A percentile compares a stretch with the other conserved stretches of the same genome.
phyloP scores from a whole-genome alignment of 2,888 invertebrate genomes.

The Cerastoderma edule region DNA sequence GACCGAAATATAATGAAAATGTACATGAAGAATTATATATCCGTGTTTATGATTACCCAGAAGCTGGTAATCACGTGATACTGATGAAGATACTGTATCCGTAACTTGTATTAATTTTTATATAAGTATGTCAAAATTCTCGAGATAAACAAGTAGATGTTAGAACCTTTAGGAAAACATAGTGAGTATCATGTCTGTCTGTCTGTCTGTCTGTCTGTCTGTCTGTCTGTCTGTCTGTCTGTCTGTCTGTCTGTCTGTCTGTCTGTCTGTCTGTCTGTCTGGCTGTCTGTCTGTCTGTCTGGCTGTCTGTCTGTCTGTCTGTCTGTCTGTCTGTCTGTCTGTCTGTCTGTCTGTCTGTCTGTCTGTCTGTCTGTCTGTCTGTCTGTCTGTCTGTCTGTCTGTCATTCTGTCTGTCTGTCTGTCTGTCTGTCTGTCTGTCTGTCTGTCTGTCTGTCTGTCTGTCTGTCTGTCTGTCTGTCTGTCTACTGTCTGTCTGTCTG shows the following conservation, averaged over 20 bases:
- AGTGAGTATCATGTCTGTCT: background rate
- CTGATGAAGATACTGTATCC: background rate
- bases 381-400: background rate
- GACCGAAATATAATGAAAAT: too few species aligned
- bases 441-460: background rate
- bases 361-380: background rate
- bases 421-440: background rate
- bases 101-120: background rate
- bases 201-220: background rate
- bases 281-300: background rate
- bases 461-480: background rate
- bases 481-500: background rate
- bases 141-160: background rate
- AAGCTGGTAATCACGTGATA: background rate
- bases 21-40: too few species aligned
- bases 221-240: background rate
- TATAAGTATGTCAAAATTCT: background rate
- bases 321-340: background rate
- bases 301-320: background rate
- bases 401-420: background rate
- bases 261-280: background rate
- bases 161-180: background rate
- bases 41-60: background rate
- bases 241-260: background rate
- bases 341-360: background rate